phyloP scores from a whole-genome alignment of 1,140 invertebrate genomes.

The Saccostrea glomerata region DNA sequence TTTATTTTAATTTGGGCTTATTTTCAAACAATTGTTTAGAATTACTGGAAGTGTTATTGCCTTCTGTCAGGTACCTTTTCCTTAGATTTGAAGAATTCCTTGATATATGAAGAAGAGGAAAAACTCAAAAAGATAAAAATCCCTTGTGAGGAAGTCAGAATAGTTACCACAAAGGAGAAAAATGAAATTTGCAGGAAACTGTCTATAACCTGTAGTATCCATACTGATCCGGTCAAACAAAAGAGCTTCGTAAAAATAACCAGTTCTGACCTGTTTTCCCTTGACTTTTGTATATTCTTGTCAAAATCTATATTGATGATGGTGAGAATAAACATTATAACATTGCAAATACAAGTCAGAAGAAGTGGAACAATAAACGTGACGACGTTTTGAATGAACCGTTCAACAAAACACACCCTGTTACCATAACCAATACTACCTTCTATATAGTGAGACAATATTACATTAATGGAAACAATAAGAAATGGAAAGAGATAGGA shows the following conservation, averaged over 20 bases:
- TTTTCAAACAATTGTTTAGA: no score
- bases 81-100: background rate
- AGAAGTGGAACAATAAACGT: constrained; percentile 40
- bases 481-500: background rate
- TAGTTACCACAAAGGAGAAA: constrained; percentile 40
- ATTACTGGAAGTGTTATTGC: no score
- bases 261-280: background rate
- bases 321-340: constrained; percentile 40
- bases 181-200: constrained; percentile 40
- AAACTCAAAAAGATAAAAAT: constrained; percentile 52
- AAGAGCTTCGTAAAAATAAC: constrained; percentile 45
- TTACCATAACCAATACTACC: constrained; percentile 3
- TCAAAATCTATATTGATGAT: constrained; percentile 15
- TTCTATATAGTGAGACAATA: background rate
- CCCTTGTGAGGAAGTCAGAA: constrained; percentile 45
- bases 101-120: background rate
- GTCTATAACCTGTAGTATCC: constrained; percentile 48
- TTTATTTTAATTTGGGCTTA: no score
- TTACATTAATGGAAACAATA: background rate
- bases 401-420: constrained; percentile 34
- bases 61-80: no score
- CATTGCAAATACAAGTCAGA: constrained; percentile 40
- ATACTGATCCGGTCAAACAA: constrained; percentile 46
- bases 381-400: background rate
- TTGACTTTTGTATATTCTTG: constrained; percentile 38